Evolutionary conservation across 2,888 invertebrate species (phyloP).

Genomic region (Anticlea derivata): DNA sequence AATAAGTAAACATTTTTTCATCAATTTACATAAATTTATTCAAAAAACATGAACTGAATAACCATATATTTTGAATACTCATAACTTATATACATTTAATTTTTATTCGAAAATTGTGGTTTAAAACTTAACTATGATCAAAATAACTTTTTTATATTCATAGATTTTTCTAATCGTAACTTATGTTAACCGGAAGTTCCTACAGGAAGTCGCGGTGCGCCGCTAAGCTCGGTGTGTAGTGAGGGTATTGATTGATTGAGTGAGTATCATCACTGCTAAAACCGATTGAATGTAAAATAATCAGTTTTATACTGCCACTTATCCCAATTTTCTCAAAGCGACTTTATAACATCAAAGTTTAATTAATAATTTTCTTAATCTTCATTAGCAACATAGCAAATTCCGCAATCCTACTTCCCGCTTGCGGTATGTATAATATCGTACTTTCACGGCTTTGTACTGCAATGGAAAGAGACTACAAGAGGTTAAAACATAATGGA

Average conservation of each 20-base stretch:
- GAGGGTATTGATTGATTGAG: slow-evolving; percentile 14
- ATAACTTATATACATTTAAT: too few relatives aligned
- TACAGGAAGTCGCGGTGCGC: slow-evolving; percentile 48
- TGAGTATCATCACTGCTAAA: too few relatives aligned
- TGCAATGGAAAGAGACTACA: slow-evolving; percentile 76
- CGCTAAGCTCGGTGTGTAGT: slow-evolving; percentile 34
- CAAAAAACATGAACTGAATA: too few relatives aligned
- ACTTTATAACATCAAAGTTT: too few relatives aligned
- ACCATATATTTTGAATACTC: too few relatives aligned
- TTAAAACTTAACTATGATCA: background rate
- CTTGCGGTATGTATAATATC: slow-evolving; percentile 67
- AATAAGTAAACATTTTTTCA: too few relatives aligned
- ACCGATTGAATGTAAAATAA: background rate
- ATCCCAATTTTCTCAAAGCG: too few relatives aligned
- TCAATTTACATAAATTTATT: too few relatives aligned
- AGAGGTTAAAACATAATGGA: slow-evolving; percentile 82
- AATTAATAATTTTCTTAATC: background rate
- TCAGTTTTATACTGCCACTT: too few relatives aligned
- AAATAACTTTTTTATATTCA: background rate
- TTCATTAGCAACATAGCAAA: slow-evolving; percentile 24
- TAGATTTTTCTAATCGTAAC: slow-evolving; percentile 1
- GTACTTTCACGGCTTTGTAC: slow-evolving; percentile 78
- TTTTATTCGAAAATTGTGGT: too few relatives aligned
- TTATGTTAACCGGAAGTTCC: slow-evolving; percentile 48
- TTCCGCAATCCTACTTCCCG: slow-evolving; percentile 56